Percentiles rank a stretch among this genome's conserved stretches.
These are phyloP conservation scores for Apamea anceps DNA, from an alignment of 2,888 invertebrate genomes.

Conservation along the genomic window DNA sequence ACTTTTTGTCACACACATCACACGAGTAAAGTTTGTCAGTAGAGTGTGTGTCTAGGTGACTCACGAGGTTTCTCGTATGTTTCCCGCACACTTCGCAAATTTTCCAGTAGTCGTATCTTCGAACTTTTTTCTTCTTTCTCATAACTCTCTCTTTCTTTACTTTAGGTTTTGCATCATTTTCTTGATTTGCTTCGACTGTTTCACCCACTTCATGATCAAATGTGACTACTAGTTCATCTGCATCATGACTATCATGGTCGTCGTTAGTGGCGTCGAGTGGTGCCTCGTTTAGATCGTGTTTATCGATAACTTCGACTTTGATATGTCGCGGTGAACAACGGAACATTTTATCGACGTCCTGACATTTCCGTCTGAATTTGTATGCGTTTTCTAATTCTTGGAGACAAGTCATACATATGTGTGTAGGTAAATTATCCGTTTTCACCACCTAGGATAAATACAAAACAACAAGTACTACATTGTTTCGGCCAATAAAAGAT, in stretches of 20 bases:
- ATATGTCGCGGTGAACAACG: conserved; percentile 71
- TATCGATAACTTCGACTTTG: conserved; percentile 77
- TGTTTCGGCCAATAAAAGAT: neutral
- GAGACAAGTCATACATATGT: conserved; percentile 83
- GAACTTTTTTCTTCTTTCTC: conserved; percentile 72
- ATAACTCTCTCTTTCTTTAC: conserved; percentile 62
- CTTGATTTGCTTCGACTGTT: conserved; percentile 47
- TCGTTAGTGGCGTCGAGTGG: conserved; percentile 58
- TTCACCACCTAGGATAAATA: conserved; percentile 78
- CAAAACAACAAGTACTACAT: neutral
- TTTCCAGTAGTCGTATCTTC: conserved; percentile 86
- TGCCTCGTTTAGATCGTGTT: conserved; percentile 56
- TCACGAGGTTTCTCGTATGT: conserved; percentile 82
- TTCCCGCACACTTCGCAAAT: conserved; percentile 88
- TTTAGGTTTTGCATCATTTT: conserved; percentile 64
- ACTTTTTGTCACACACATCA: conserved; percentile 86
- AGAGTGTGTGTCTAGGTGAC: conserved; percentile 86
- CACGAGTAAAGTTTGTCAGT: conserved; percentile 83
- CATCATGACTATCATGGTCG: conserved; percentile 62
- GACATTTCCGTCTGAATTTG: conserved; percentile 87
- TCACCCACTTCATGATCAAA: conserved; percentile 63
- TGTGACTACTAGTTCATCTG: conserved; percentile 69
- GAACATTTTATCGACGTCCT: conserved; percentile 80
- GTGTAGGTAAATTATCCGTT: conserved; percentile 82
- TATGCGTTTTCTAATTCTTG: conserved; percentile 85